Evolutionary conservation across 2,888 invertebrate genomes (phyloP).

Genomic region (Lepidochrysops patricia): DNA sequence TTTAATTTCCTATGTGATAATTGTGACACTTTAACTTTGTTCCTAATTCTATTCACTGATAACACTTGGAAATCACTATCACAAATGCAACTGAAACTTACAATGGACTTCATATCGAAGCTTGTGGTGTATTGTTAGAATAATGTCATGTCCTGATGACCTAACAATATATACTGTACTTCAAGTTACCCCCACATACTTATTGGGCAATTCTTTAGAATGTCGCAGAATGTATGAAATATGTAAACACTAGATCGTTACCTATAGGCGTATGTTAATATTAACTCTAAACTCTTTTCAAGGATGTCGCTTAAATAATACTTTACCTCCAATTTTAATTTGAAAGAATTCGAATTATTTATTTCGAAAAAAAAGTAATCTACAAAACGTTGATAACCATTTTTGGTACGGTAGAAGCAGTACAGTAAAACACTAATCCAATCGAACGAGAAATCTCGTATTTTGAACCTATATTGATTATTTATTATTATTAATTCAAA

Average conservation of each 20-base stretch:
- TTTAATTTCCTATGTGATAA: too few species aligned
- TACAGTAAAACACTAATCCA: too few species aligned
- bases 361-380: too few species aligned
- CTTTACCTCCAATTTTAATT: too few species aligned
- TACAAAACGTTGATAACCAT: too few species aligned
- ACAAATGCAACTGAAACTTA: conserved; percentile 41
- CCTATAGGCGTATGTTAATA: conserved; percentile 2
- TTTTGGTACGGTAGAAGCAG: too few species aligned
- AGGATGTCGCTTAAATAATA: neutral
- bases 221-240: conserved; percentile 49
- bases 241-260: conserved; percentile 11
- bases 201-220: conserved; percentile 53
- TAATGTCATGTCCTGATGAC: conserved; percentile 53
- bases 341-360: too few species aligned
- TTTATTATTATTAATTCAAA: too few species aligned
- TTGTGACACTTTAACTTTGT: too few species aligned
- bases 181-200: conserved; percentile 54
- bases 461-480: too few species aligned
- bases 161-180: conserved; percentile 59
- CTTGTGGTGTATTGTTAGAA: conserved; percentile 33
- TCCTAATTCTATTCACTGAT: neutral
- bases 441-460: too few species aligned
- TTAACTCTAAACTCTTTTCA: neutral
- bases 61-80: neutral
- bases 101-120: conserved; percentile 59